Conservation (phyloP, 2,113 vertebrate genomes). For the Rhea pennata region DNA sequence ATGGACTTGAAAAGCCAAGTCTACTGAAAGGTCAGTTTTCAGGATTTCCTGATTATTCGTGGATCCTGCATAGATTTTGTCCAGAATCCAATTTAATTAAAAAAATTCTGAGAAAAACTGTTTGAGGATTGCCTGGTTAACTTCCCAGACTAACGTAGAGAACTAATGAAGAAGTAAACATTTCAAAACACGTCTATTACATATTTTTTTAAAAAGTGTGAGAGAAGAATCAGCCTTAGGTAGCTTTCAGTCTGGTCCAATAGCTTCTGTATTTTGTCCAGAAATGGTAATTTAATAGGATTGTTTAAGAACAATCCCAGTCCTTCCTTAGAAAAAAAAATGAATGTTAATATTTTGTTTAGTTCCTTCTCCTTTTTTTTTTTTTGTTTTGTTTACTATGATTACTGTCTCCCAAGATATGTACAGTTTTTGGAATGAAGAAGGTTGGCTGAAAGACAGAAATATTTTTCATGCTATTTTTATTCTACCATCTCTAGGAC, state of each 20-base stretch:
- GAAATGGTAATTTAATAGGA: not conserved
- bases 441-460: not conserved
- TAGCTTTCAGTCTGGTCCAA: not conserved
- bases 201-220: not conserved
- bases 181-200: not conserved
- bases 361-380: not conserved
- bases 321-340: not conserved
- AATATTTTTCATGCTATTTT: not conserved
- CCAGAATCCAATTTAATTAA: not conserved
- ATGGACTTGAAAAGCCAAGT: not conserved
- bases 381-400: not conserved
- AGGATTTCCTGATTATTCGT: slow-evolving; percentile 40
- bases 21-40: slow-evolving; percentile 8
- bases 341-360: not conserved
- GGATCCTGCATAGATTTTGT: not conserved
- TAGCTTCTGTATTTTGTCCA: not conserved
- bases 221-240: not conserved
- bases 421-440: not conserved
- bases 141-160: not conserved
- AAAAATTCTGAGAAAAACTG: not conserved
- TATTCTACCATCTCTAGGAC: not conserved
- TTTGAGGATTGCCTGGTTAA: not conserved
- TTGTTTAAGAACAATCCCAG: not conserved
- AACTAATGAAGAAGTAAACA: not conserved
- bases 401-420: not conserved